Evolutionary conservation across 2,113 vertebrate genomes (phyloP), one percentile per base, ranked within the genome.

Genomic region (Psophia crepitans): DNA sequence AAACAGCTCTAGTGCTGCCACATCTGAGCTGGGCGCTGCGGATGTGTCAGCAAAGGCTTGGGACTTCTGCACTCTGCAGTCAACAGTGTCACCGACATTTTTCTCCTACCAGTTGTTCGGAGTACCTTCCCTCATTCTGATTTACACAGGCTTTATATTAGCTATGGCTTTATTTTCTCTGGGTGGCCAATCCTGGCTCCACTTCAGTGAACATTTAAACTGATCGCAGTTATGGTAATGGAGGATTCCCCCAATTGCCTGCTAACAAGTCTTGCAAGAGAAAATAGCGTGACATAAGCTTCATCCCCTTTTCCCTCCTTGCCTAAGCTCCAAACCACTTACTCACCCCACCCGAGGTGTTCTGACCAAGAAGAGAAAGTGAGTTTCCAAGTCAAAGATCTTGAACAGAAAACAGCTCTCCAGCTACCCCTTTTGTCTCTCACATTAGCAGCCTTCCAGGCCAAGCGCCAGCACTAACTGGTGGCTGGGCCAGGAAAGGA

Each of bases 401-500:
- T 65, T 61, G 30, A 90, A 77, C 18, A 70, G 63, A 88, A 93
- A 91, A 93, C 23, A 54, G n/a, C 37, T 94, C 79, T 88, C 90
- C 41, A 86, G 87, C 30, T 85, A 73, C 82, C 58, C n/a, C 9
- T 88, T 74, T 44, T 57, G 58, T 51, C 65, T 87, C 70, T 92
- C 71, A 70, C 43, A 88, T 85, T 58, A 90, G 83, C 92, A 94
- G 83, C 70, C 85, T 69, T 91, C 75, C 56, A 95, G 93, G 82
- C 82, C 0, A 0, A 65, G 66, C 41, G 83, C 95, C 96, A 96
- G 92, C 58, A 86, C 46, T 56, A 51, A 77, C 23, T 77, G 46
- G 30, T 70, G 68, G 15, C 58, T 93, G 90, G 81, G 78, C 92
- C 95, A 96, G 83, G 37, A 95, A 92, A 92, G 75, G 71, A 94